Percentiles rank a stretch among this genome's conserved stretches.
phyloP scores from a whole-genome alignment of 2,888 invertebrate genomes.

The Drosophila kuntzei region DNA sequence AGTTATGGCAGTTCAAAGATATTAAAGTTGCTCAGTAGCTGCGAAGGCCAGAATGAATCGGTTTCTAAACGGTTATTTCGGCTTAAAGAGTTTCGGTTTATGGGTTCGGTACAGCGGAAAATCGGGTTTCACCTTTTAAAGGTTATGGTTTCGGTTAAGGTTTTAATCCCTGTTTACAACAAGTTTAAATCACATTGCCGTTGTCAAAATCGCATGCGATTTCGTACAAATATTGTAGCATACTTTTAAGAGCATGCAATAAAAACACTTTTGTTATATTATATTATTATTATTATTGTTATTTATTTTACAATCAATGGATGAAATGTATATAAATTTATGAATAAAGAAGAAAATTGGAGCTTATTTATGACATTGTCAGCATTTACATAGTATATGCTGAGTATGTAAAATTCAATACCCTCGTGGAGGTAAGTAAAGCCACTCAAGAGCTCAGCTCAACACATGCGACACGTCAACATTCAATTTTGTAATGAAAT shows the following conservation, averaged over 20 bases:
- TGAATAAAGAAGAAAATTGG: not conserved
- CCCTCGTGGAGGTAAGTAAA: constrained; percentile 11
- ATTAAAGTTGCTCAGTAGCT: too few species aligned
- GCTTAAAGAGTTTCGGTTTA: too few species aligned
- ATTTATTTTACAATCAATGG: not conserved
- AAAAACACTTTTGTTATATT: not conserved
- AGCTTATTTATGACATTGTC: constrained; percentile 10
- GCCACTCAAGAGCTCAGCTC: constrained; percentile 36
- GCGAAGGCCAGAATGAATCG: too few species aligned
- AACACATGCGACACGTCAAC: constrained; percentile 77
- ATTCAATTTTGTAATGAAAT: constrained; percentile 79
- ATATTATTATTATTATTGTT: too few species aligned
- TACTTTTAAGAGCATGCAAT: not conserved
- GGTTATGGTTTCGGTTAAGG: too few species aligned
- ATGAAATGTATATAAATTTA: not conserved
- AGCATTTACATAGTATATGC: constrained; percentile 3
- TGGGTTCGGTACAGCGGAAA: too few species aligned
- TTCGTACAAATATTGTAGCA: not conserved
- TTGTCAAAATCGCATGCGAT: not conserved
- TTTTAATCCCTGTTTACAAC: too few species aligned
- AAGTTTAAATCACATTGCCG: not conserved
- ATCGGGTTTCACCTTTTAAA: too few species aligned
- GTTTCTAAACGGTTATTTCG: too few species aligned
- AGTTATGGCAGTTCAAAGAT: too few species aligned
- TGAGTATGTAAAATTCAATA: not conserved